Percentiles rank a stretch among this genome's conserved stretches.
Conservation (phyloP, 64 coral and sea anemone genomes). For the Dendrophyllia cribrosa region DNA sequence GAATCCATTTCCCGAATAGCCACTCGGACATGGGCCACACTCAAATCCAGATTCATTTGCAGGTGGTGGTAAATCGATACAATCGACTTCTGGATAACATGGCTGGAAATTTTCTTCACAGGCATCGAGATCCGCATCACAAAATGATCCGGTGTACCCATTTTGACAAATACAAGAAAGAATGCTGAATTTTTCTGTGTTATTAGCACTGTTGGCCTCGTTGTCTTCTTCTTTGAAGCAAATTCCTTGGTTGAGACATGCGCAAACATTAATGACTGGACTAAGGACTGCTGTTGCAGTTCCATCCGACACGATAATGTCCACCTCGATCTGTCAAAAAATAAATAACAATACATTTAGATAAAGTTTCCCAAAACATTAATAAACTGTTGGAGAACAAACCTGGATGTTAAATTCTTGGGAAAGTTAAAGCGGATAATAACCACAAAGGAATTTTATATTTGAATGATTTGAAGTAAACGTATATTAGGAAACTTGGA, state of each 20-base stretch:
- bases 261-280: conserved; percentile 30
- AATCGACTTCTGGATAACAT: conserved; percentile 63
- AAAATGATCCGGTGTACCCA: conserved; percentile 55
- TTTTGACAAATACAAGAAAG: conserved; percentile 25
- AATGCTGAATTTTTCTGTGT: conserved; percentile 2
- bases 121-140: conserved; percentile 61
- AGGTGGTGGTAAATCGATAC: conserved; percentile 52
- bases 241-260: conserved; percentile 35
- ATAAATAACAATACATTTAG: background rate
- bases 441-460: too few relatives aligned
- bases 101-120: conserved; percentile 60
- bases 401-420: too few relatives aligned
- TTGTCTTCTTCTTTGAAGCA: conserved; percentile 8
- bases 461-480: too few relatives aligned
- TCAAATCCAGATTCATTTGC: conserved; percentile 48
- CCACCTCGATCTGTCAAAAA: conserved; percentile 16
- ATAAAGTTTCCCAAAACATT: too few relatives aligned
- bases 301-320: conserved; percentile 1
- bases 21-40: conserved; percentile 59
- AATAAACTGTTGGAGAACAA: too few relatives aligned
- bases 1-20: conserved; percentile 41
- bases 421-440: too few relatives aligned
- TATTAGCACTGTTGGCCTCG: conserved; percentile 9
- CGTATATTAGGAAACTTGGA: too few relatives aligned
- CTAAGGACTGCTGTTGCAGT: conserved; percentile 13